A percentile compares a stretch with the other conserved stretches of the same genome.
phyloP scores from a whole-genome alignment of 2,888 invertebrate species.

The Pseudanteris insignis region DNA sequence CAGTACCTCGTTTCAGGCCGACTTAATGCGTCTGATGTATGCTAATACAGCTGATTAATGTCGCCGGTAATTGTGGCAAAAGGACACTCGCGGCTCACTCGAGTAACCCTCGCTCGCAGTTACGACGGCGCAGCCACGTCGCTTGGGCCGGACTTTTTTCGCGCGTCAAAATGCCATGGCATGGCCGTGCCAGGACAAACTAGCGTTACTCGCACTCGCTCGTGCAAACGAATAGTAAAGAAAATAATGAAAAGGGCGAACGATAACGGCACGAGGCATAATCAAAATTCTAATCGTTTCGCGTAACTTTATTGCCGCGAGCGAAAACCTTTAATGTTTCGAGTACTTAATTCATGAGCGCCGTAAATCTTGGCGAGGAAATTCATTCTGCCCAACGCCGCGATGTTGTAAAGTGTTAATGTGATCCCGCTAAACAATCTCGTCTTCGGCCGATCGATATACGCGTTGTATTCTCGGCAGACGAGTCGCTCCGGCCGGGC shows the following conservation, averaged over 20 bases:
- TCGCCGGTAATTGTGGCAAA: slow-evolving; percentile 16
- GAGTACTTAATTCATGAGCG: slow-evolving; percentile 36
- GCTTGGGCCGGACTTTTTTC: too few relatives aligned
- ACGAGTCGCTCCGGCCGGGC: slow-evolving; percentile 12
- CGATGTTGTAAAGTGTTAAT: slow-evolving; percentile 35
- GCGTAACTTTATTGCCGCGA: slow-evolving; percentile 22
- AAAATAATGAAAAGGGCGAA: slow-evolving; percentile 12
- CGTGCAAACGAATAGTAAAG: slow-evolving; percentile 1
- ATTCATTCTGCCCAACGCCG: slow-evolving; percentile 34
- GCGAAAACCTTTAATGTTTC: slow-evolving; percentile 26
- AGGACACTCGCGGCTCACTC: slow-evolving; percentile 1
- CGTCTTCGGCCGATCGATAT: slow-evolving; percentile 36
- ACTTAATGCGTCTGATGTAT: slow-evolving; percentile 19
- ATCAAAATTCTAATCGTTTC: slow-evolving; percentile 29
- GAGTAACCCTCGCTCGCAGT: too few relatives aligned
- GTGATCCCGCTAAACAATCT: slow-evolving; percentile 35
- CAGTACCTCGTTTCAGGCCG: too few relatives aligned
- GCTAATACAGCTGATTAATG: slow-evolving; percentile 33
- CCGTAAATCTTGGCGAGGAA: slow-evolving; percentile 39
- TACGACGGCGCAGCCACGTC: too few relatives aligned
- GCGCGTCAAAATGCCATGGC: too few relatives aligned
- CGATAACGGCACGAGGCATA: slow-evolving; percentile 16
- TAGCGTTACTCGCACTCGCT: background rate
- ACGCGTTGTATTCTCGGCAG: slow-evolving; percentile 30
- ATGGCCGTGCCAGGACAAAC: too few relatives aligned